Evolutionary conservation across 2,113 vertebrate species (phyloP), one percentile per base, ranked within the genome.

Genomic region (Panthera tigris): DNA sequence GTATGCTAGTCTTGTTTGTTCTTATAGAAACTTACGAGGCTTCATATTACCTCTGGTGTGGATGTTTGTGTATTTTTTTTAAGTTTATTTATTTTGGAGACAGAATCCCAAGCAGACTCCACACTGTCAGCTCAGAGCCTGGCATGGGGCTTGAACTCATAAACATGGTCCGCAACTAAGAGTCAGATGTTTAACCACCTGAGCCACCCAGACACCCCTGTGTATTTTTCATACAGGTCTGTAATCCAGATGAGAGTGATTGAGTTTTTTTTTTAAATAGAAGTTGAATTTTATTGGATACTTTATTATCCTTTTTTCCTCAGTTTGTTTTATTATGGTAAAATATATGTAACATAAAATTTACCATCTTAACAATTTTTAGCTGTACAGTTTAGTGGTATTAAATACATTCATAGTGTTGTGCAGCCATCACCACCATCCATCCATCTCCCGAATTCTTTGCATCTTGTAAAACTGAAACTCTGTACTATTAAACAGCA

Each of bases 1-100:
- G 99, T 97, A 98, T 97, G 80, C 95, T 90, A 96, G 95, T 97
- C 96, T 94, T 48, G 7, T 79, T 79, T 41, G 33, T 93, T 74
- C 16, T 88, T 94, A 3, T 0, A 0, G n/a, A 48, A 76, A 3
- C 39, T 65, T 73, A 31, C 11, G 48, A 50, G 29, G 11, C 12
- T 92, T 80, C 31, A 14, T 25, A 0, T 39, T 45, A n/a, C 21
- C 63, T 74, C 50, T 0, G 65, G 7, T 66, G 36, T 91, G 48
- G 61, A 16, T 50, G 11, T 52, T n/a, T 55, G n/a, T 83, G 5
- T 69, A 2, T 74, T 79, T 86, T 66, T 83, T 61, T 3, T 61
- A 61, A 61, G 57, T 61, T 57, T 2, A 7, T 57, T 61, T 61
- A 61, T 23, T 61, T 61, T 61, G 8, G 57, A 23, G 57, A 61